Percentiles rank a stretch among this genome's conserved stretches.
These are phyloP conservation scores for Psettodes erumei DNA, from an alignment of 2,113 vertebrate species.

Conservation along the genomic window DNA sequence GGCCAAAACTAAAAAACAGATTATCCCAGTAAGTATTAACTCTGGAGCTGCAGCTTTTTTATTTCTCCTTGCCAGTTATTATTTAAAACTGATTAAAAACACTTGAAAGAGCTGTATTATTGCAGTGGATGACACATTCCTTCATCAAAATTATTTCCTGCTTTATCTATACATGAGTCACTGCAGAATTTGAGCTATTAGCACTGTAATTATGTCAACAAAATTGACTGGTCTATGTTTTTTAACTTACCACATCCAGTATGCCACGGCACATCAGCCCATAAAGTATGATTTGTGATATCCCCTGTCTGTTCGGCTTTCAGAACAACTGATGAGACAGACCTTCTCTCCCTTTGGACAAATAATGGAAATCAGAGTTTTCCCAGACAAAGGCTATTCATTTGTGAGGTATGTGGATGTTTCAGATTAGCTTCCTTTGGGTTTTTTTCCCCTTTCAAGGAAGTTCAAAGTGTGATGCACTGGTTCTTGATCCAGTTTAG, in stretches of 20 bases:
- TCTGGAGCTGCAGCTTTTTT: neutral
- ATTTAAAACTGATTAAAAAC: neutral
- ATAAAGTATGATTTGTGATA: neutral
- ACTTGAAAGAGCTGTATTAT: neutral
- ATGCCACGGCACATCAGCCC: neutral
- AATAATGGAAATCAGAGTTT: constrained; percentile 98
- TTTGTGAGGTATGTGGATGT: constrained; percentile 88
- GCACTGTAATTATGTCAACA: neutral
- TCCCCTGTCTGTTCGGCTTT: constrained; percentile 40
- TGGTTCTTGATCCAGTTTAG: neutral
- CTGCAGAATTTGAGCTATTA: neutral
- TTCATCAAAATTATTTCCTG: neutral
- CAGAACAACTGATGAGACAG: constrained; percentile 99
- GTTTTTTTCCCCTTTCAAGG: neutral
- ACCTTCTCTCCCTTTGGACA: constrained; percentile 97
- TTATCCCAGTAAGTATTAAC: neutral
- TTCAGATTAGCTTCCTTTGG: neutral
- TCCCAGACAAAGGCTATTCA: constrained; percentile 98
- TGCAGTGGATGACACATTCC: neutral
- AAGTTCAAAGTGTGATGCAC: neutral
- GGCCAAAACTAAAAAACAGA: neutral
- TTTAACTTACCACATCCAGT: neutral
- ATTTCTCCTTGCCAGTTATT: neutral
- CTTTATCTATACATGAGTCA: neutral
- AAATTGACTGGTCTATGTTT: neutral